Base-by-base conservation (phyloP, 2,888 invertebrate species). In the Lithodes maja region DNA sequence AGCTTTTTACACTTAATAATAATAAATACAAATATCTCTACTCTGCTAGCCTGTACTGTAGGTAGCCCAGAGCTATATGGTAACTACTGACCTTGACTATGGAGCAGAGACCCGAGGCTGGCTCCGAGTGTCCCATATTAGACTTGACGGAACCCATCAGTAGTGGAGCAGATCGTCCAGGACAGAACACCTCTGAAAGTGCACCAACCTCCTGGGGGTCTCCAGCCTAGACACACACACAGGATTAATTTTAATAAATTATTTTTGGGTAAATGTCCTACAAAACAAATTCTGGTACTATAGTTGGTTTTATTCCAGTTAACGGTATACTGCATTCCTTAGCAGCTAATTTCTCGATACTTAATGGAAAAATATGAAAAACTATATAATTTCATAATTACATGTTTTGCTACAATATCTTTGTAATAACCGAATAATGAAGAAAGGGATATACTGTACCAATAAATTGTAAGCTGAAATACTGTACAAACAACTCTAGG, bases 121-220 rank as follows among this genome's bases (percentile, higher is more conserved):
- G 98, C 94, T 99, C 99, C 2, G 99, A 96, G 94, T 99, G 99
- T 1, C 99, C 99, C 98, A 99, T 99, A 94, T 99, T 99, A 50
- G 98, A 98, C 94, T 99, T 99, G 0, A 99, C 97, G 0, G 99
- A 99, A 33, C 99, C 99, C 93, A 99, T 96, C 77, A 99, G 94
- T 79, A 99, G 95, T 3, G 99, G 98, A 0, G 94, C 94, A 90
- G 95, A 95, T 80, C 98, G 95, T 92, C 96, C 96, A 93, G 96
- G 96, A 94, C 98, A 98, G 94, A 98, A 98, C 90, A 98, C 95
- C 92, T 98, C 97, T 0, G 97, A 97, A 92, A 99, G 98, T 0
- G 98, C 97, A 94, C 99, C 98, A 2, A 98, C 96, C 94, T 99
- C 99, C 93, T 99, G 98, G 0, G 99, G 99, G 94, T 99, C 99